phyloP scores from a whole-genome alignment of 2,797 vertebrate genomes.

The Hybognathus amarus region DNA sequence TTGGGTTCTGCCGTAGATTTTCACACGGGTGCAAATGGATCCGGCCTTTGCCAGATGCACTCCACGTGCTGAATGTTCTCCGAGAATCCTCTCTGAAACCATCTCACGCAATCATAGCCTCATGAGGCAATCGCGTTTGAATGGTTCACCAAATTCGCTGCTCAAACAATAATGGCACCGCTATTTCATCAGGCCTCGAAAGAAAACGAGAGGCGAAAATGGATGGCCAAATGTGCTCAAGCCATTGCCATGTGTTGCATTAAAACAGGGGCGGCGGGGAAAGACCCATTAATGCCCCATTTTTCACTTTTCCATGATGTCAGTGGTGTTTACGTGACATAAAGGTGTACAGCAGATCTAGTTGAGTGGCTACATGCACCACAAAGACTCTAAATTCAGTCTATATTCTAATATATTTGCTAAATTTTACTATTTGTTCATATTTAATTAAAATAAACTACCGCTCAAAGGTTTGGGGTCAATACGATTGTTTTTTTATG shows the following conservation, averaged over 20 bases:
- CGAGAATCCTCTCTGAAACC: conserved; percentile 60
- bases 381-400: background rate
- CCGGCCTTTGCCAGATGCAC: conserved; percentile 37
- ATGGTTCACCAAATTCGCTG: conserved; percentile 53
- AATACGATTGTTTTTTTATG: background rate
- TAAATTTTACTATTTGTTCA: background rate
- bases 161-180: conserved; percentile 57
- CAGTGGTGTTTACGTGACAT: conserved; percentile 20
- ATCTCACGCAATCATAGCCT: conserved; percentile 67
- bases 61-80: conserved; percentile 49
- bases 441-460: background rate
- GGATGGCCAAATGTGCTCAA: conserved; percentile 45
- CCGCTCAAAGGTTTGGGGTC: background rate
- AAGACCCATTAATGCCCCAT: conserved; percentile 43
- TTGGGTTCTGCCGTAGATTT: background rate
- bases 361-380: conserved; percentile 7
- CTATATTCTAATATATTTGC: background rate
- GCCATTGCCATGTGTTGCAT: conserved; percentile 59
- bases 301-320: conserved; percentile 50
- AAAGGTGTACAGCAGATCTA: conserved; percentile 9
- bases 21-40: background rate
- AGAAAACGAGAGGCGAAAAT: conserved; percentile 47
- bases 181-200: conserved; percentile 59
- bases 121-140: conserved; percentile 63
- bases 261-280: conserved; percentile 48